Percentiles rank a stretch among this genome's conserved stretches.
Conservation (phyloP, 2,113 vertebrate genomes). For the Eupsittula cactorum region DNA sequence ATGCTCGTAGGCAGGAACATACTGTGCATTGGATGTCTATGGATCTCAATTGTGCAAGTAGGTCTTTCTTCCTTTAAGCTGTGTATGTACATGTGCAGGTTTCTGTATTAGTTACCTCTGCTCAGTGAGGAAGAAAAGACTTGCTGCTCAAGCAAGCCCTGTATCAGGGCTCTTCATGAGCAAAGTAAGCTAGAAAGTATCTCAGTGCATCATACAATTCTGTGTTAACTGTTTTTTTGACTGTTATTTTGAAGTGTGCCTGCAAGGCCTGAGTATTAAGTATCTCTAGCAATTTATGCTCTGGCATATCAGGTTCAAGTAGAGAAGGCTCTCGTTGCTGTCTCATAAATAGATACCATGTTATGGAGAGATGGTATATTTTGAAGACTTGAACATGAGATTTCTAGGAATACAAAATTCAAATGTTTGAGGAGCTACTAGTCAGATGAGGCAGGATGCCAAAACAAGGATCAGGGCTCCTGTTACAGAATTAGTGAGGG, state of each 20-base stretch:
- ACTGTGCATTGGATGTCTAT: not conserved
- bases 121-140: not conserved
- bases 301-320: not conserved
- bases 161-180: too few species aligned
- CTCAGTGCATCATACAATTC: not conserved
- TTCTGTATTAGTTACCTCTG: not conserved
- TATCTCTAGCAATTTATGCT: not conserved
- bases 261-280: not conserved
- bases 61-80: fast-evolving
- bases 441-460: not conserved
- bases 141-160: not conserved
- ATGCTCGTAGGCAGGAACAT: not conserved
- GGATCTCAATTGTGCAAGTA: not conserved
- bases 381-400: not conserved
- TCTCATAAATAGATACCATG: not conserved
- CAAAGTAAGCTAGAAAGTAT: not conserved
- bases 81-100: not conserved
- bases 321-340: not conserved
- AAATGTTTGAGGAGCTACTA: not conserved
- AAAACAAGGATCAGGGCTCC: not conserved
- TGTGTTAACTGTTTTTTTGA: fast-evolving
- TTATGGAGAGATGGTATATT: not conserved
- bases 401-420: not conserved
- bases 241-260: not conserved
- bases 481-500: fast-evolving